Conservation (phyloP, 2,113 vertebrate genomes). For the Nycticorax nycticorax region DNA sequence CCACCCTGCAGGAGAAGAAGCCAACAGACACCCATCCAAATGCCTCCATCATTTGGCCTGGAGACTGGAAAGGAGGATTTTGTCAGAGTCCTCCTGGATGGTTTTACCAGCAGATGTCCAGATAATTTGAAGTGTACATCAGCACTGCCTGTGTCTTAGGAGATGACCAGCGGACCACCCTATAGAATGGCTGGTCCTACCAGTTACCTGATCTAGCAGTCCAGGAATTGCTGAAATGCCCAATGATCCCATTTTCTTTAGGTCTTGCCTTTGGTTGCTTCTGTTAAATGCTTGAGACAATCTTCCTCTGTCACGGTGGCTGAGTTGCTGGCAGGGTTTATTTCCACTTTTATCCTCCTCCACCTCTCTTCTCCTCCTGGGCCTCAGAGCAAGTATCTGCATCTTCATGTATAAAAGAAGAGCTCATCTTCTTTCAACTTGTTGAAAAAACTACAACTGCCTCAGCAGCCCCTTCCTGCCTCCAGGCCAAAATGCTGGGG, state of each 20-base stretch:
- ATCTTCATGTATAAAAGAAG: background rate
- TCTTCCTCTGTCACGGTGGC: background rate
- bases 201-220: background rate
- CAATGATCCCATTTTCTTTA: background rate
- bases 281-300: background rate
- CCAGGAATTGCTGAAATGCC: background rate
- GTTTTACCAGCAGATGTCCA: background rate
- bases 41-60: background rate
- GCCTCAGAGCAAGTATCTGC: background rate
- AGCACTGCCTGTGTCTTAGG: background rate
- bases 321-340: background rate
- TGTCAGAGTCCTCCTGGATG: background rate
- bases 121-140: background rate
- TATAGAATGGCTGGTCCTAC: background rate
- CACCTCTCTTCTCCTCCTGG: background rate
- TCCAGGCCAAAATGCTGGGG: background rate
- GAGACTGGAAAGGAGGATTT: background rate
- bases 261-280: background rate
- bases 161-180: background rate
- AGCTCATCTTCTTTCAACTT: background rate
- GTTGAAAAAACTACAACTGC: background rate
- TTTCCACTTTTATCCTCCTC: background rate
- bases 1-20: background rate
- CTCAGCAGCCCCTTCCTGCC: background rate
- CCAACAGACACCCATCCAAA: background rate